Conservation (phyloP, 1,140 invertebrate genomes). For the Idris sp. region DNA sequence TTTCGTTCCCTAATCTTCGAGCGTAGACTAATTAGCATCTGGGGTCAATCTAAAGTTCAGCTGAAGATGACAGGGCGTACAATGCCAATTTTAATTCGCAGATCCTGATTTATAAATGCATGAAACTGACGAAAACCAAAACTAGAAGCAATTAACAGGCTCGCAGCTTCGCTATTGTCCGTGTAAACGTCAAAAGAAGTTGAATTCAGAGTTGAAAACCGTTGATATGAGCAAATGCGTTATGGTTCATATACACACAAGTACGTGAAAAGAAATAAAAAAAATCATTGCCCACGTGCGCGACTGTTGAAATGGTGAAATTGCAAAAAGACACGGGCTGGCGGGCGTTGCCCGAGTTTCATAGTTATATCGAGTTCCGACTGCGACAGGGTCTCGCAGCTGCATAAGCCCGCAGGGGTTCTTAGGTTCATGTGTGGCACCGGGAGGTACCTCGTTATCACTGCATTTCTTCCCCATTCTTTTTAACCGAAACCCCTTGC, state of each 20-base stretch:
- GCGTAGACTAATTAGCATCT: slow-evolving; percentile 75
- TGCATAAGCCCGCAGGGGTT: slow-evolving; percentile 70
- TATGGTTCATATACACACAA: too few relatives aligned
- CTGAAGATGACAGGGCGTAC: slow-evolving; percentile 75
- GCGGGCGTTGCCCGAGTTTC: slow-evolving; percentile 27
- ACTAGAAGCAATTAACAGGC: slow-evolving; percentile 28
- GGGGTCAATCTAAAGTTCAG: slow-evolving; percentile 67
- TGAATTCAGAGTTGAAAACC: slow-evolving; percentile 4
- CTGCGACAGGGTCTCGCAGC: slow-evolving; percentile 65
- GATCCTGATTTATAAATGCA: slow-evolving; percentile 29
- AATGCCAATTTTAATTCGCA: slow-evolving; percentile 66
- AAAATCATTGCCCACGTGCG: slow-evolving; percentile 67
- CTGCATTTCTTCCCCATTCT: slow-evolving; percentile 63
- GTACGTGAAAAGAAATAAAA: slow-evolving; percentile 52
- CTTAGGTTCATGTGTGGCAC: slow-evolving; percentile 61
- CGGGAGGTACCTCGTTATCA: slow-evolving; percentile 74
- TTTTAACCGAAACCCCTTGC: slow-evolving; percentile 63
- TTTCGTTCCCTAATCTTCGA: slow-evolving; percentile 64
- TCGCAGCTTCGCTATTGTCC: neutral
- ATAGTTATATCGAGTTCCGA: slow-evolving; percentile 27
- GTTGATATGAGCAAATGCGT: slow-evolving; percentile 71
- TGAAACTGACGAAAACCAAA: slow-evolving; percentile 2
- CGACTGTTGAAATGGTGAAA: slow-evolving; percentile 60
- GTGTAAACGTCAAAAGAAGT: slow-evolving; percentile 13
- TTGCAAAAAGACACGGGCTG: slow-evolving; percentile 71